Conservation (phyloP, 2,113 vertebrate genomes). For the Dromaius novaehollandiae region DNA sequence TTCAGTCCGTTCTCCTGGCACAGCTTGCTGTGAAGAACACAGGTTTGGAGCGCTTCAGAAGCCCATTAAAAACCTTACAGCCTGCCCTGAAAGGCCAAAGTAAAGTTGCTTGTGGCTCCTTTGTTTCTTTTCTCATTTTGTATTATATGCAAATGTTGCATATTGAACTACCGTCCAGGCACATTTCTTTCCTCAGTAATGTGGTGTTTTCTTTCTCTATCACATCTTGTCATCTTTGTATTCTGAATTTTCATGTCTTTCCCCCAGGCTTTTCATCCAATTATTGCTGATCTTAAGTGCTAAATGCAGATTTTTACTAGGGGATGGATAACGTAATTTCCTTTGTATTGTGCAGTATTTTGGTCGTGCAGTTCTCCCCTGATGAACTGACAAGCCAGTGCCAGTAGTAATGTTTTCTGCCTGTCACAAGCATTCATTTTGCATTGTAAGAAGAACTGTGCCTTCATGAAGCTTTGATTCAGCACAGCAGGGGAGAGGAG, state of each 20-base stretch:
- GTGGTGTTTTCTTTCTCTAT: not conserved
- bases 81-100: not conserved
- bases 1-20: not conserved
- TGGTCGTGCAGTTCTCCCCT: not conserved
- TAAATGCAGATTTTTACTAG: not conserved
- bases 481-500: slow-evolving; percentile 45
- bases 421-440: slow-evolving; percentile 46
- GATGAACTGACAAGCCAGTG: not conserved
- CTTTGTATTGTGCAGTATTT: not conserved
- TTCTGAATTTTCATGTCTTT: not conserved
- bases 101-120: not conserved
- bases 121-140: not conserved
- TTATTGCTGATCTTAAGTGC: slow-evolving; percentile 9
- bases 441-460: slow-evolving; percentile 28
- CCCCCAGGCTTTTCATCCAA: not conserved
- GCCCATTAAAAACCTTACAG: not conserved
- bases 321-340: not conserved
- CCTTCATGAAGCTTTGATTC: slow-evolving; percentile 60
- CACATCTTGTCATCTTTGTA: not conserved
- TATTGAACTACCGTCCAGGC: not conserved
- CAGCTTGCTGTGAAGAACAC: not conserved
- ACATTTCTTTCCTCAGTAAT: not conserved
- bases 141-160: fast-evolving
- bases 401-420: slow-evolving; percentile 36
- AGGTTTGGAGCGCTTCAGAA: not conserved